phyloP scores from a whole-genome alignment of 2,888 invertebrate genomes.

The Thymelicus acteon region DNA sequence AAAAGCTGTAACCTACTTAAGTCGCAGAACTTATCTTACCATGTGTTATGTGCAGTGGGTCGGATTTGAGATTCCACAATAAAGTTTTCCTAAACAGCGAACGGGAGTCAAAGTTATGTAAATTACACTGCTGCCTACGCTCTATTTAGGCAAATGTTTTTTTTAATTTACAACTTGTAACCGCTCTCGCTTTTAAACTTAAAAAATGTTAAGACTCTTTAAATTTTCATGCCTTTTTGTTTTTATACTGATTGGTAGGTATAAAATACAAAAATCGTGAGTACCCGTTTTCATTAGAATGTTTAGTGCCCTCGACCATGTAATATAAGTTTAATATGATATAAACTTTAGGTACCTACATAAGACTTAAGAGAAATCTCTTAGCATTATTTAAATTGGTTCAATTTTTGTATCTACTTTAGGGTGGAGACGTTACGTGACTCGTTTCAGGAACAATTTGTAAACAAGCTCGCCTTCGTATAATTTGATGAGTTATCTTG shows the following conservation, averaged over 20 bases:
- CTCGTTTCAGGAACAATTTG: constrained; percentile 67
- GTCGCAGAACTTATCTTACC: background rate
- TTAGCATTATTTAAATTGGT: constrained; percentile 62
- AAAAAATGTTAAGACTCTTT: no score
- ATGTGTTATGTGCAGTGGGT: constrained; percentile 1
- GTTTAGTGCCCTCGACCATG: no score
- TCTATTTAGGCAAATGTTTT: background rate
- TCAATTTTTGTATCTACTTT: constrained; percentile 51
- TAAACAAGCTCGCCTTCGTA: constrained; percentile 65
- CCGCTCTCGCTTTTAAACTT: no score
- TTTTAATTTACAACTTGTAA: background rate
- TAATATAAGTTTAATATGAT: no score
- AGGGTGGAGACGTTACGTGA: constrained; percentile 65
- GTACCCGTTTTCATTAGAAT: background rate
- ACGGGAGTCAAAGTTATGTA: constrained; percentile 5
- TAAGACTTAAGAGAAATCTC: constrained; percentile 41
- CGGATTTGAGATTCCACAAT: background rate
- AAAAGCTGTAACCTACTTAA: background rate
- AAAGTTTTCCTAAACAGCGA: background rate
- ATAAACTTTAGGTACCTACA: no score
- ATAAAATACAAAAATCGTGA: no score
- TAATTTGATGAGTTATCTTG: constrained; percentile 71
- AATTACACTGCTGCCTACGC: background rate
- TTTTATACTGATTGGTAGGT: no score
- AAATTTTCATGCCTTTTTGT: no score